Conservation (phyloP, 2,888 invertebrate genomes). For the Chymomyza caudatula region DNA sequence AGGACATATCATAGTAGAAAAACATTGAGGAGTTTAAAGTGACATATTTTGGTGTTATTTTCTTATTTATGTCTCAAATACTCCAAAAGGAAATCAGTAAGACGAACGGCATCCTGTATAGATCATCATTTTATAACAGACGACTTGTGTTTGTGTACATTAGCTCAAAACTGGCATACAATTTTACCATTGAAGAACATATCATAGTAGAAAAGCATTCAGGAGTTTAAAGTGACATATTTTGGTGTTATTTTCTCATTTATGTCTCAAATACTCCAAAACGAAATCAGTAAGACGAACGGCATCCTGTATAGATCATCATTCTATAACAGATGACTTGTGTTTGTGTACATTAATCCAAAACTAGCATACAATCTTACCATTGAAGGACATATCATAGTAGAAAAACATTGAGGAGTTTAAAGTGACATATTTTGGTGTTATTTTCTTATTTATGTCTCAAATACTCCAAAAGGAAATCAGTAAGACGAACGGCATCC, state of each 20-base stretch:
- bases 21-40: slow-evolving; percentile 24
- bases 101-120: slow-evolving; percentile 26
- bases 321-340: slow-evolving; percentile 31
- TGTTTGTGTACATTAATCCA: slow-evolving; percentile 21
- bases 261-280: slow-evolving; percentile 26
- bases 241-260: slow-evolving; percentile 1
- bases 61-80: slow-evolving; percentile 20
- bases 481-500: not conserved
- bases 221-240: slow-evolving; percentile 28
- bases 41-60: slow-evolving; percentile 16
- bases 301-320: slow-evolving; percentile 31
- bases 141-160: slow-evolving; percentile 25
- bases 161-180: not conserved
- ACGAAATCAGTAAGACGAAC: slow-evolving; percentile 2
- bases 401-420: too few relatives aligned
- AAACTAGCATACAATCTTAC: not conserved
- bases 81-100: slow-evolving; percentile 11
- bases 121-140: slow-evolving; percentile 21
- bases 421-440: too few relatives aligned
- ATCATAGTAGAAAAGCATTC: not conserved
- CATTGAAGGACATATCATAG: too few relatives aligned
- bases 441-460: too few relatives aligned
- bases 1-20: not conserved
- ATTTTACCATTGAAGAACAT: not conserved
- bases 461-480: too few relatives aligned